These are phyloP conservation scores for Cyclophora albipunctata DNA, from an alignment of 2,888 invertebrate species.

Conservation along the genomic window DNA sequence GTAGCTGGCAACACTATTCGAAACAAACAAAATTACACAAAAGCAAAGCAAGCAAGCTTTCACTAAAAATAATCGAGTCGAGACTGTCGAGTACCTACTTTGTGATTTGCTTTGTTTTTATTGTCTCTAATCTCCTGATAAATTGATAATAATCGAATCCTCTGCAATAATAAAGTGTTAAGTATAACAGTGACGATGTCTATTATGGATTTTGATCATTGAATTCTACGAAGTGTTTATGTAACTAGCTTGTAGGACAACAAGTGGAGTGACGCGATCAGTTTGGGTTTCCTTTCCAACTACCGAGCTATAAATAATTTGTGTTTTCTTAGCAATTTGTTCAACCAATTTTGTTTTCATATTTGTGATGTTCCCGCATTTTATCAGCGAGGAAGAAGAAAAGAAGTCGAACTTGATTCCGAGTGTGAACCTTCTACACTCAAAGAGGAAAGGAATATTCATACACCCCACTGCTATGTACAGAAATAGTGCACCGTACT, in stretches of 20 bases:
- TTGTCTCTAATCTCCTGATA: no score
- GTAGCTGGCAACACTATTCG: no score
- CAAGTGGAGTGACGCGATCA: slow-evolving; percentile 68
- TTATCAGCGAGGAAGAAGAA: slow-evolving; percentile 76
- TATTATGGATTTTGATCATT: slow-evolving; percentile 68
- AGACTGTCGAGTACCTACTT: no score
- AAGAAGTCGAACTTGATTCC: slow-evolving; percentile 72
- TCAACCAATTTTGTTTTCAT: slow-evolving; percentile 52
- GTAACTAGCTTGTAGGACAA: slow-evolving; percentile 46
- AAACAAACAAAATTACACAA: no score
- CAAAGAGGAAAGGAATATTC: slow-evolving; percentile 92
- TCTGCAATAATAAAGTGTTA: slow-evolving; percentile 4
- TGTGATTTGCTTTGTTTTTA: no score
- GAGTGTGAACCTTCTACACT: slow-evolving; percentile 82
- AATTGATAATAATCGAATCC: no score
- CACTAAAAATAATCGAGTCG: no score
- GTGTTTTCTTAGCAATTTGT: slow-evolving; percentile 49
- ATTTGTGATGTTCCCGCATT: slow-evolving; percentile 81
- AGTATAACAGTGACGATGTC: slow-evolving; percentile 50
- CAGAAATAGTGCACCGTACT: slow-evolving; percentile 79
- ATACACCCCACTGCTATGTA: slow-evolving; percentile 92
- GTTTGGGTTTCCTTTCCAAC: slow-evolving; percentile 37
- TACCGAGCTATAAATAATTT: slow-evolving; percentile 60
- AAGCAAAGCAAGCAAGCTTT: no score
- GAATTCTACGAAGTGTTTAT: slow-evolving; percentile 39